Evolutionary conservation across 2,113 vertebrate genomes (phyloP), one percentile per base, ranked within the genome.

Genomic region (Eupsittula cactorum): DNA sequence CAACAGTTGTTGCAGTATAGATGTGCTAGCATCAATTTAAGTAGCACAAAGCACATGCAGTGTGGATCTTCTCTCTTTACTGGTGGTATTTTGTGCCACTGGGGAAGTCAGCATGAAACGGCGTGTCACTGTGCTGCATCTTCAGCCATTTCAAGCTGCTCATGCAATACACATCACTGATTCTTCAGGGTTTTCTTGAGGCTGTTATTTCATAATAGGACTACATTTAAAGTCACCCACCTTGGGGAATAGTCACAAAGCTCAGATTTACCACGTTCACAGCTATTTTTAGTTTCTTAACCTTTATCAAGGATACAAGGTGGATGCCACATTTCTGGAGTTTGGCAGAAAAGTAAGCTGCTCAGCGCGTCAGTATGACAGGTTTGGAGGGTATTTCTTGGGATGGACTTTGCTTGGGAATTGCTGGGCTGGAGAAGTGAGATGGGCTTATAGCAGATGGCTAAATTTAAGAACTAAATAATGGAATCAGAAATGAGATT

Each of bases 71-170:
- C 55, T 57, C 19, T 28, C 31, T 63, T 59, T 52, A 24, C 28
- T 4, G 15, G 28, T 13, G 47, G 17, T 23, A 7, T 31, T 1
- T 0, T 16, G 3, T 6, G 13, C 24, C 8, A 17, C 21, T 10
- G 28, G 15, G 31, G 44, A 77, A 28, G 31, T 60, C 44, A 13
- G 57, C 21, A 5, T 7, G 21, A 59, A 71, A 60, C 19, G 4
- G 7, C 2, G 3, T 15, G 35, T 42, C 35, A 3, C 52, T 13
- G 20, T 12, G 29, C 44, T 35, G 33, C 24, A 11, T 9, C 49
- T n/a, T 33, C 35, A 49, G 6, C 49, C 1, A 0, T 39, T 59
- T n/a, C 49, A 59, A 23, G 29, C 3, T 3, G 27, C 24, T 27
- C 29, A 16, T 18, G 50, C 55, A 18, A 13, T 10, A 44, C 35